A percentile compares a stretch with the other conserved stretches of the same genome.
Conservation (phyloP, 1,140 invertebrate species). For the Delia radicum region DNA sequence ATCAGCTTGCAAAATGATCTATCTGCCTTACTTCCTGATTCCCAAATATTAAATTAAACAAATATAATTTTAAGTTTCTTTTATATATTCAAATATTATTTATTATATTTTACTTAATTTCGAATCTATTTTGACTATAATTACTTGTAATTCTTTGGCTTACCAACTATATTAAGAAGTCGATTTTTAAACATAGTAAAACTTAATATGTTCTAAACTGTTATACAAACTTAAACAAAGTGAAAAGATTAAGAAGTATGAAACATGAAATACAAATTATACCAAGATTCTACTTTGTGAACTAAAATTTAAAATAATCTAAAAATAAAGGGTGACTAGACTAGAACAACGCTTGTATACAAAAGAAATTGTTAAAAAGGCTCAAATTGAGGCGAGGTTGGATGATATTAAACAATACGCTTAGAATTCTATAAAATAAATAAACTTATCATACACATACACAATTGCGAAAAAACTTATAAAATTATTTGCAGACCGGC, state of each 20-base stretch:
- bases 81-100: not conserved
- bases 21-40: too few relatives aligned
- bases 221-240: not conserved
- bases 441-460: too few relatives aligned
- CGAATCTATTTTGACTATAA: not conserved
- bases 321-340: conserved; percentile 34
- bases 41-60: too few relatives aligned
- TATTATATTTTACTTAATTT: not conserved
- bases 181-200: not conserved
- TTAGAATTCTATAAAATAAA: too few relatives aligned
- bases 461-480: not conserved
- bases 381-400: not conserved
- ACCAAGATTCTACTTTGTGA: not conserved
- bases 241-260: not conserved
- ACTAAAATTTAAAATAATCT: not conserved
- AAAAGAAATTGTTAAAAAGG: not conserved
- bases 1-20: too few relatives aligned
- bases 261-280: not conserved
- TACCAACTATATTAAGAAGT: conserved; percentile 16
- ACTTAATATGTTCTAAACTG: not conserved
- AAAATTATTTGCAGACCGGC: too few relatives aligned
- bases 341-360: conserved; percentile 47
- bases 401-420: too few relatives aligned
- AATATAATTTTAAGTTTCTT: not conserved
- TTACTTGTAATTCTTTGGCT: conserved; percentile 9